Evolutionary conservation across 2,888 invertebrate species (phyloP), one percentile per base, ranked within the genome.

Genomic region (Conus canariensis): DNA sequence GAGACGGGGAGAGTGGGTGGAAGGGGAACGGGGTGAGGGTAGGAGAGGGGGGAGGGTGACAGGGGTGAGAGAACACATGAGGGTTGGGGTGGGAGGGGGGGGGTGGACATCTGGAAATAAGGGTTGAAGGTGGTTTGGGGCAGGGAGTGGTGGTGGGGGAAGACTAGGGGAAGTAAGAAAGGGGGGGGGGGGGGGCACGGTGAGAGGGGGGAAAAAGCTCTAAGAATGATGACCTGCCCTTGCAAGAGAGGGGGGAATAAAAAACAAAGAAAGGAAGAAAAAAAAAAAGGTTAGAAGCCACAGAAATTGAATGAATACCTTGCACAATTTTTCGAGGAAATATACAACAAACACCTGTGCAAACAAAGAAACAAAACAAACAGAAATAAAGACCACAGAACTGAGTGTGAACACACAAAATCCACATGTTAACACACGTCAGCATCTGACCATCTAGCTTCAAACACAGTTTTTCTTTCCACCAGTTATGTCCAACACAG

Each of bases 261-360:
- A 70, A 70, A 77, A 77, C 10, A 77, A 77, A 25, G 30, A 10
- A 30, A 30, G 10, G 16, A 77, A 77, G 1, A 30, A 77, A 77
- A 77, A 77, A 30, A 77, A 77, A 77, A 16, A 74, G 74, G 74
- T 74, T 74, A 74, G 74, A 74, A 74, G 74, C 74, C 74, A 77
- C 19, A 30, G 19, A 77, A 77, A 30, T 70, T 9, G 30, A 77
- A 77, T 9, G 25, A 86, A 60, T 86, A 86, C 86, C 85, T 85
- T 85, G 85, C 25, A 85, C 85, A 60, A 85, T 85, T 85, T 85
- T 85, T 85, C 85, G 85, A 85, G 85, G 85, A 60, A 85, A 85
- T 59, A 85, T 85, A 85, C 85, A 85, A 85, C 85, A 85, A 10
- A 85, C 85, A 85, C 85, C 85, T 85, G 85, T 85, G 22, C 59